Base-by-base conservation (phyloP, 2,797 vertebrate genomes). In the Sciurus vulgaris region DNA sequence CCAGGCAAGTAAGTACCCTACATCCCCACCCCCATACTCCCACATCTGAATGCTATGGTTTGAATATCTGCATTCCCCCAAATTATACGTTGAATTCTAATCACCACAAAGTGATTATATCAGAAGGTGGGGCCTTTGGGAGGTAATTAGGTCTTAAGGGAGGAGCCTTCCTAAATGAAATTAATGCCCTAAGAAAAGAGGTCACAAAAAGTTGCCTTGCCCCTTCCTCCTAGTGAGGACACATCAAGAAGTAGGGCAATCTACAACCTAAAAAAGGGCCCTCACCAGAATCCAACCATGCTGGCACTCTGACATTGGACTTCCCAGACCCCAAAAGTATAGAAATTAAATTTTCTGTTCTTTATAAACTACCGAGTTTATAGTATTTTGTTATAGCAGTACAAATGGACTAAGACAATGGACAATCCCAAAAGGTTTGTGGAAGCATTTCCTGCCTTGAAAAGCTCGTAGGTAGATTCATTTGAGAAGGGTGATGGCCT, bases 401-500 rank as follows among this genome's bases (percentile, higher is more conserved):
- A 22, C 69, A 89, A 74, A 84, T n/a, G 22, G 56, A 81, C 56
- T 74, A 30, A 81, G 73, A 63, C 35, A 56, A 44, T 65, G 54
- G 91, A 33, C 65, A 93, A 70, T n/a, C 41, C 56, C 11, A n/a
- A 95, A 93, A 69, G 74, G 54, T 72, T 9, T 63, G 13, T 4
- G 5, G 54, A 93, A 92, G 56, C 24, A 83, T 74, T 86, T 85
- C 59, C 44, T 90, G 51, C 70, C 76, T 74, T 76, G 28, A 89
- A 65, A 89, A 49, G n/a, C 54, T 89, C 51, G 47, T 6, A 56
- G 33, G 2, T 18, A 93, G 38, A 44, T 83, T 89, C 24, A 28
- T 2, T 35, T 82, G 61, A 44, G 56, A 94, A 89, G 28, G 33
- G 24, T 24, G 59, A 7, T 1, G 2, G 22, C 24, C 24, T 61